Evolutionary conservation across 2,888 invertebrate species (phyloP), one percentile per base, ranked within the genome.

Genomic region (Didymodactylos carnosus): DNA sequence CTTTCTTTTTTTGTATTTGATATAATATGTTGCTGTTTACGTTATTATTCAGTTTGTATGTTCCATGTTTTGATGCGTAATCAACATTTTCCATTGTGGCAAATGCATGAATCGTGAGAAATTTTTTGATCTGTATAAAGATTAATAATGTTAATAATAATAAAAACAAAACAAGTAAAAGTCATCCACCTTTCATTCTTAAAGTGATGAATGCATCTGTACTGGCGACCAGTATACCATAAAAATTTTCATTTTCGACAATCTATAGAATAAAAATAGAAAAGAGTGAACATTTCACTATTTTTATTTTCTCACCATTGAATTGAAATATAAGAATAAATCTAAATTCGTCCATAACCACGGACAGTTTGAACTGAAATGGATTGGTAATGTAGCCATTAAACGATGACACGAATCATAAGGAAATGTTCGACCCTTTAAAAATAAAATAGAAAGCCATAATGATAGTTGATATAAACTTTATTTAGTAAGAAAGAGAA

Each of bases 201-300:
- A 80, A 72, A 19, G 79, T 78, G 13, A 84, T 77, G 29, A 83
- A 78, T 80, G 81, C 80, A 76, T 85, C 84, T 40, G 83, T 82
- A 77, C 84, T 83, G 77, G 82, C 81, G 19, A 85, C 81, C 84
- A 84, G 85, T 0, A 84, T 79, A 39, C 84, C 85, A 49, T 81
- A 72, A n/a, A n/a, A n/a, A n/a, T n/a, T n/a, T n/a, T n/a, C n/a
- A n/a, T n/a, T n/a, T n/a, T n/a, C n/a, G n/a, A n/a, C n/a, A n/a
- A n/a, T n/a, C n/a, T n/a, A n/a, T n/a, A n/a, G n/a, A n/a, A n/a
- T n/a, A n/a, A n/a, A n/a, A n/a, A n/a, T n/a, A n/a, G n/a, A n/a
- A n/a, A n/a, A n/a, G n/a, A n/a, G 1, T n/a, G n/a, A n/a, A n/a
- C n/a, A n/a, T n/a, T n/a, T n/a, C n/a, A n/a, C n/a, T n/a, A n/a